phyloP scores from a whole-genome alignment of 2,888 invertebrate genomes.

The Drosophila recens region DNA sequence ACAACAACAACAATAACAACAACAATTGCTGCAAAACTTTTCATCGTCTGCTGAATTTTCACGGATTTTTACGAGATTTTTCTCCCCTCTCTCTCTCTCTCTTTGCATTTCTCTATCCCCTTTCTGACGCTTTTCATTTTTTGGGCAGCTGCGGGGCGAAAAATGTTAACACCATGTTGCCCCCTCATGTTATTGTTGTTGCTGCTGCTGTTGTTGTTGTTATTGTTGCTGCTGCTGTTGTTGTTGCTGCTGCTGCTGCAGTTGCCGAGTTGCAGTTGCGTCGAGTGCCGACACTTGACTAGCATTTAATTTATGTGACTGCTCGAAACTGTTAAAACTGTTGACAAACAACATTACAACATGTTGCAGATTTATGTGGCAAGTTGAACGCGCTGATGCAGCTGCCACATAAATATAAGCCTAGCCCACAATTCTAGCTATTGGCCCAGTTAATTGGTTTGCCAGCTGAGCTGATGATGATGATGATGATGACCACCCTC shows the following conservation, averaged over 20 bases:
- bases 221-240: constrained; percentile 31
- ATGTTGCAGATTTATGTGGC: constrained; percentile 78
- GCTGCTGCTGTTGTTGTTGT: constrained; percentile 37
- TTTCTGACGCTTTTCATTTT: constrained; percentile 28
- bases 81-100: constrained; percentile 15
- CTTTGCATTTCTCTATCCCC: not conserved
- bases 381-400: constrained; percentile 71
- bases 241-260: constrained; percentile 31
- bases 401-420: constrained; percentile 75
- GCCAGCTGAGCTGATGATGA: not conserved
- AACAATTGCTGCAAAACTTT: constrained; percentile 50
- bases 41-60: constrained; percentile 72
- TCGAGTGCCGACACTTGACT: constrained; percentile 70
- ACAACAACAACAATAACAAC: constrained; percentile 13
- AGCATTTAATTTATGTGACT: constrained; percentile 77
- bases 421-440: constrained; percentile 13
- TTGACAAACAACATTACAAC: constrained; percentile 81
- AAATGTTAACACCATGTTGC: constrained; percentile 80
- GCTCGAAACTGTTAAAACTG: constrained; percentile 75
- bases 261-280: constrained; percentile 5
- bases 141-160: constrained; percentile 63
- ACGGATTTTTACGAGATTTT: constrained; percentile 76
- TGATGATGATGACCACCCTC: not conserved
- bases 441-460: constrained; percentile 55
- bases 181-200: constrained; percentile 39